Conservation (phyloP, 2,113 vertebrate genomes). For the Xenopus laevis region DNA sequence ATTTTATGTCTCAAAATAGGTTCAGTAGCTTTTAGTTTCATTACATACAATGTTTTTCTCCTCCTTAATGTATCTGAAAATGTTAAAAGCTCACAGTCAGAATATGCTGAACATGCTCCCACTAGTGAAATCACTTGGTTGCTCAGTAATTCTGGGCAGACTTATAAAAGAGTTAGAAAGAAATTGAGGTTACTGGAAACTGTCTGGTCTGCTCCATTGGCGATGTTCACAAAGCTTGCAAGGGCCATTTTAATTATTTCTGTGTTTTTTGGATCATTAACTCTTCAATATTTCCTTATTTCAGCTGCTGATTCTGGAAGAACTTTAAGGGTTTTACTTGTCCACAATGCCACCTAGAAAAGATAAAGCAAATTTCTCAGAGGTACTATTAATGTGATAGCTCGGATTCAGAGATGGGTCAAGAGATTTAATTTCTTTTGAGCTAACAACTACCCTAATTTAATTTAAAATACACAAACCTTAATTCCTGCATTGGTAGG, state of each 20-base stretch:
- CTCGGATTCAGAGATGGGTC: background rate
- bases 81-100: background rate
- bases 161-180: background rate
- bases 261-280: background rate
- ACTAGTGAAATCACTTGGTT: background rate
- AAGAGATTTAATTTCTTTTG: background rate
- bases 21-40: no score
- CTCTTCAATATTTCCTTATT: background rate
- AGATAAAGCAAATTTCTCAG: background rate
- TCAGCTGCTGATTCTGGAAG: background rate
- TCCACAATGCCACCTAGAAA: background rate
- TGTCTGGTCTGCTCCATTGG: background rate
- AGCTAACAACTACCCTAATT: background rate
- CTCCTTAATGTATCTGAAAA: no score
- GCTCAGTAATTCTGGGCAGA: background rate
- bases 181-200: background rate
- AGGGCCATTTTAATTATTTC: background rate
- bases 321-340: background rate
- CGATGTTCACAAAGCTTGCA: background rate
- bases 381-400: background rate
- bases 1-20: no score
- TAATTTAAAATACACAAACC: background rate
- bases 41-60: no score
- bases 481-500: background rate
- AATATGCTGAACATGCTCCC: slow-evolving; percentile 1